Conservation (phyloP, 2,113 vertebrate genomes). For the Tenebrosternarchus preto region DNA sequence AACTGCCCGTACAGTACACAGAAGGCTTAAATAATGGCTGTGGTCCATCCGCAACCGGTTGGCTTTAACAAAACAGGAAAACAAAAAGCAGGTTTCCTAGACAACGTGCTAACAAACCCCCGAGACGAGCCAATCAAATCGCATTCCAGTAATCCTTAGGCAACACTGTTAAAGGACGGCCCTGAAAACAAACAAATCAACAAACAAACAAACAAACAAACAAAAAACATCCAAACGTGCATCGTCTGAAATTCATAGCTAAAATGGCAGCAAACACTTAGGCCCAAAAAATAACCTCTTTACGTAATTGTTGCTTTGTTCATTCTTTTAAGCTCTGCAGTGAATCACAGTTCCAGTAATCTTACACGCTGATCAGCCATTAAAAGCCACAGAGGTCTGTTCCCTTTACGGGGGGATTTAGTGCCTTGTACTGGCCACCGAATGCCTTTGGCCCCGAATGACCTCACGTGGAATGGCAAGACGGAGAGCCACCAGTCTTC, state of each 20-base stretch:
- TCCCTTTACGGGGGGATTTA: constrained; percentile 18
- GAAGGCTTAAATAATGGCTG: constrained; percentile 75
- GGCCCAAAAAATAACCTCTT: constrained; percentile 62
- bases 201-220: constrained; percentile 57
- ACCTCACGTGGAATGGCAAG: too few relatives aligned
- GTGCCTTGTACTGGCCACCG: constrained; percentile 18
- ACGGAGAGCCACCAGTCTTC: background rate
- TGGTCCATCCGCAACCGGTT: constrained; percentile 66
- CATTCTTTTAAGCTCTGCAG: constrained; percentile 52
- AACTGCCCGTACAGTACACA: constrained; percentile 39
- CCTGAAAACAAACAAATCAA: constrained; percentile 58
- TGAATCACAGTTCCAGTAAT: constrained; percentile 25
- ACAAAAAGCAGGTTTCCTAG: constrained; percentile 56
- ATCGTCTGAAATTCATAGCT: constrained; percentile 60
- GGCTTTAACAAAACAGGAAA: constrained; percentile 58
- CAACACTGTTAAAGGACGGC: constrained; percentile 74
- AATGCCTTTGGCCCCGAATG: constrained; percentile 15
- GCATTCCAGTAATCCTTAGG: constrained; percentile 65
- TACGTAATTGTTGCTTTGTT: constrained; percentile 51
- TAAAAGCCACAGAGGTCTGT: background rate
- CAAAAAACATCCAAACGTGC: constrained; percentile 61
- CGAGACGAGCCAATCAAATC: constrained; percentile 48
- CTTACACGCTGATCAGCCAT: background rate
- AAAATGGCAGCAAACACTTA: constrained; percentile 67
- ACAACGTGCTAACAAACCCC: constrained; percentile 10